Evolutionary conservation across 2,888 invertebrate species (phyloP).

Genomic region (Nycteola revayana): DNA sequence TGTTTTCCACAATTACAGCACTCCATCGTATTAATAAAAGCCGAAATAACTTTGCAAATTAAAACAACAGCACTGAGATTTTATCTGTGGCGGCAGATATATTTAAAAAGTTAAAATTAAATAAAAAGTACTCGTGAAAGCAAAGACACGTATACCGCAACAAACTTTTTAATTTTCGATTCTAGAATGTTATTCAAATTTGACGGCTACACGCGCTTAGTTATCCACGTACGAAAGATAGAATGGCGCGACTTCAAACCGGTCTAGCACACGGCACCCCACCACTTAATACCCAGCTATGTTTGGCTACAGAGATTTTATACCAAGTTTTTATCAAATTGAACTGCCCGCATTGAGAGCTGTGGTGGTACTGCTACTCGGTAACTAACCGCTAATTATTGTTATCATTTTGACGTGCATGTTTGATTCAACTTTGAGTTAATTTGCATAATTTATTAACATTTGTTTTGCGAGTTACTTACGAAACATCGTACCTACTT

Average conservation of each 20-base stretch:
- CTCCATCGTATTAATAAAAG: slow-evolving; percentile 8
- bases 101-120: no score
- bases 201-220: not conserved
- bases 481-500: no score
- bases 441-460: not conserved
- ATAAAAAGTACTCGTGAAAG: no score
- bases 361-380: slow-evolving; percentile 8
- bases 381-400: slow-evolving; percentile 6
- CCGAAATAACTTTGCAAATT: not conserved
- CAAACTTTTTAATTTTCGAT: no score
- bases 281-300: slow-evolving; percentile 1
- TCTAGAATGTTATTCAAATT: no score
- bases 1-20: slow-evolving; percentile 6
- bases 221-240: not conserved
- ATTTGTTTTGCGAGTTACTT: not conserved
- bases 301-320: not conserved
- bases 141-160: no score
- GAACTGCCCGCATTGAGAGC: slow-evolving; percentile 9
- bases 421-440: slow-evolving; percentile 6
- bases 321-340: slow-evolving; percentile 7
- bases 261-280: slow-evolving; percentile 11
- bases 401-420: slow-evolving; percentile 7
- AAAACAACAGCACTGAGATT: not conserved
- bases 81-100: no score
- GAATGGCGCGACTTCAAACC: not conserved